Conservation (phyloP, 2,888 invertebrate genomes). For the Synergus japonicus region DNA sequence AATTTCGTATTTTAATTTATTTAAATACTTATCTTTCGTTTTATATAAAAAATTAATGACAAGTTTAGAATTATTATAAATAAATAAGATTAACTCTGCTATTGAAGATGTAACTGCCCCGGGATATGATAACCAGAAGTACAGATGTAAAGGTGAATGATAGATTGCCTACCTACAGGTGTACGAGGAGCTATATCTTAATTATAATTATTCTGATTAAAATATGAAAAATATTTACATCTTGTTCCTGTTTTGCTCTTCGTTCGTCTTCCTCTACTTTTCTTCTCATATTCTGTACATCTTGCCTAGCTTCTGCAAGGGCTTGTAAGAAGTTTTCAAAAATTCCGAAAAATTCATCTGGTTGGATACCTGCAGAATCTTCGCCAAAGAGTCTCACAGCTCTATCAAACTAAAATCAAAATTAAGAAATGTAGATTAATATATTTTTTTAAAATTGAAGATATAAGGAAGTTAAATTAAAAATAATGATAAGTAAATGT, state of each 20-base stretch:
- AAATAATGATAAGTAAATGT: conserved; percentile 11
- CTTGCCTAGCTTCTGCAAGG: conserved; percentile 90
- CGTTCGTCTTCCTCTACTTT: conserved; percentile 94
- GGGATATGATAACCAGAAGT: background rate
- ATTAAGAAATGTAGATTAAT: conserved; percentile 20
- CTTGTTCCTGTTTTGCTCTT: conserved; percentile 91
- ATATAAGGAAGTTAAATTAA: too few relatives aligned
- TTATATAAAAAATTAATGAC: background rate
- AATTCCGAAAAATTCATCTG: conserved; percentile 96
- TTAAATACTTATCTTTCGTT: background rate
- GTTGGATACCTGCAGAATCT: conserved; percentile 89
- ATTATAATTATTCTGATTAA: background rate
- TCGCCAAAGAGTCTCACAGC: conserved; percentile 94
- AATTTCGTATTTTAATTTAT: background rate
- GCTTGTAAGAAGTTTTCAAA: conserved; percentile 92
- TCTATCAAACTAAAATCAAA: conserved; percentile 84
- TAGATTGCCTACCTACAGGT: background rate
- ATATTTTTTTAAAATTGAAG: too few relatives aligned
- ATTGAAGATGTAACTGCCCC: background rate
- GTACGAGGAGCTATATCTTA: background rate
- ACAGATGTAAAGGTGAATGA: background rate
- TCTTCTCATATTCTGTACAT: conserved; percentile 91
- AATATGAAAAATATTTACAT: conserved; percentile 77
- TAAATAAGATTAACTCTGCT: background rate
- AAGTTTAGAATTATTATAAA: background rate